Conservation (phyloP, 2,797 vertebrate species). For the Clamator glandarius region DNA sequence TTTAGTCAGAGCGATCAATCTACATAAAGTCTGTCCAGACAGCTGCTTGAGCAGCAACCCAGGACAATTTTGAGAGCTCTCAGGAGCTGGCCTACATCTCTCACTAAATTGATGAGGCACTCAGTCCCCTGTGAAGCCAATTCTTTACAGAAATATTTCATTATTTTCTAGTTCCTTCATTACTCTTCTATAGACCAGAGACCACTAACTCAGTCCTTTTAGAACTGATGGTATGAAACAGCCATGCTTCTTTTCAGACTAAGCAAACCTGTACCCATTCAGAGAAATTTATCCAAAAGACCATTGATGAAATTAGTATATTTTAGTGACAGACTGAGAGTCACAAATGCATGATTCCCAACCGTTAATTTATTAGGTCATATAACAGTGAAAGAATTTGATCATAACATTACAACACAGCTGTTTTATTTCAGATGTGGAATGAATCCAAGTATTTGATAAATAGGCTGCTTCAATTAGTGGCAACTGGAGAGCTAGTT, state of each 20-base stretch:
- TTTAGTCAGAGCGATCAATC: not conserved
- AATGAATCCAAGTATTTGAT: constrained; percentile 7
- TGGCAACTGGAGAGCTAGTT: not conserved
- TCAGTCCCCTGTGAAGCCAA: not conserved
- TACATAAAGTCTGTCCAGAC: not conserved
- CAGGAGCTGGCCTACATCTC: not conserved
- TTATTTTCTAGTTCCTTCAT: not conserved
- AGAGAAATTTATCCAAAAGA: not conserved
- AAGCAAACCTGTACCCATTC: not conserved
- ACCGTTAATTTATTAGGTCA: constrained; percentile 38
- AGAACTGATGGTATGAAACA: not conserved
- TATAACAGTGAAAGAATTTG: constrained; percentile 31
- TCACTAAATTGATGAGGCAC: not conserved
- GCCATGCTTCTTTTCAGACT: not conserved
- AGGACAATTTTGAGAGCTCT: not conserved
- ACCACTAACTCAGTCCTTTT: not conserved
- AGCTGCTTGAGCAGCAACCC: not conserved
- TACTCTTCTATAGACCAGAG: not conserved
- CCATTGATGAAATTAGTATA: constrained; percentile 23
- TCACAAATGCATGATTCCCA: not conserved
- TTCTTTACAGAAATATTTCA: not conserved
- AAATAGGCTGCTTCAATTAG: constrained; percentile 48
- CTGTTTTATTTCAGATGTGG: constrained; percentile 54
- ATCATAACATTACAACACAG: constrained; percentile 44
- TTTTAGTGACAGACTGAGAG: constrained; percentile 46